Conservation (phyloP, 1,140 invertebrate genomes). For the Subanguina moxae region DNA sequence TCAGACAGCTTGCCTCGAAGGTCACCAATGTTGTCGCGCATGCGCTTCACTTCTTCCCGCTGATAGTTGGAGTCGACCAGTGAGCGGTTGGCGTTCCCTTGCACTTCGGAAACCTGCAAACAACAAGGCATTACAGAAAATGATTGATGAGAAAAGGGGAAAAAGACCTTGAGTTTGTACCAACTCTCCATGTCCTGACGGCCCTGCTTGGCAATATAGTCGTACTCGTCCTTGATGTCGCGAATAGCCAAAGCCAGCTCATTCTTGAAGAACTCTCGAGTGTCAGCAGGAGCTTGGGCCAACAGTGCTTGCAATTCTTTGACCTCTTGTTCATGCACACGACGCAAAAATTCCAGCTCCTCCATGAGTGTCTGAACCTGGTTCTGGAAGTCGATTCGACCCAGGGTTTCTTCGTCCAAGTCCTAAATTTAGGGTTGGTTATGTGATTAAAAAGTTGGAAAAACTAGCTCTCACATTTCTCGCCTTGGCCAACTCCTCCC, state of each 20-base stretch:
- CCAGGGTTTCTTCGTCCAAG: conserved; percentile 86
- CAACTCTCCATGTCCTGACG: conserved; percentile 60
- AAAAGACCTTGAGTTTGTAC: conserved; percentile 58
- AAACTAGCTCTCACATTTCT: conserved; percentile 37
- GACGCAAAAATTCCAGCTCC: conserved; percentile 83
- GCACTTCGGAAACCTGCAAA: conserved; percentile 60
- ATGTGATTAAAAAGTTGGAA: conserved; percentile 6
- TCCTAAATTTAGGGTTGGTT: conserved; percentile 63
- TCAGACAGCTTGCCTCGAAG: conserved; percentile 61
- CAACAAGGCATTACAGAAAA: too few species aligned
- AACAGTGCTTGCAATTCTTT: conserved; percentile 64
- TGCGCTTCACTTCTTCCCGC: conserved; percentile 63
- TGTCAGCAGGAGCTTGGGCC: conserved; percentile 61
- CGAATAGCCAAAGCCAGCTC: conserved; percentile 64
- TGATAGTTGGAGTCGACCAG: conserved; percentile 63
- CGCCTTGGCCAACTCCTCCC: conserved; percentile 62
- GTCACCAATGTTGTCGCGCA: conserved; percentile 62
- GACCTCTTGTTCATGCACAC: conserved; percentile 64
- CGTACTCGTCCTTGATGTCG: conserved; percentile 64
- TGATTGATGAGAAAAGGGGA: too few species aligned
- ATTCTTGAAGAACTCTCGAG: conserved; percentile 61
- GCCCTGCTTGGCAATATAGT: conserved; percentile 62
- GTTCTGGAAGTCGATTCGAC: conserved; percentile 88
- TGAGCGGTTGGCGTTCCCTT: conserved; percentile 62
- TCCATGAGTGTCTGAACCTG: conserved; percentile 64